Evolutionary conservation across 2,888 invertebrate genomes (phyloP), one percentile per base, ranked within the genome.

Genomic region (Hypselothyrea guttata): DNA sequence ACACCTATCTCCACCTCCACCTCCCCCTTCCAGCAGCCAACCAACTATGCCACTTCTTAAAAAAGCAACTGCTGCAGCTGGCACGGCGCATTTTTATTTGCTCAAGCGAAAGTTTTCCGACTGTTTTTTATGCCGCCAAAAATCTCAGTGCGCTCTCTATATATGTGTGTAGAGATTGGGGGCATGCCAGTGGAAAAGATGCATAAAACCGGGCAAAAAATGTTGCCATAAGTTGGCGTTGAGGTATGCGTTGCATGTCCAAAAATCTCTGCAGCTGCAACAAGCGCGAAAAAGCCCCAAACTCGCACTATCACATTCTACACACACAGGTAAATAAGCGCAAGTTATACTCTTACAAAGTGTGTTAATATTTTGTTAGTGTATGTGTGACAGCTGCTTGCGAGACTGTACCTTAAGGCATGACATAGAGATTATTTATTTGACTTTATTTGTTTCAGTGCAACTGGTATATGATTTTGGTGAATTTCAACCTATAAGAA

Each of bases 191-290:
- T 34, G 12, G 34, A 47, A 46, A 42, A 47, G 45, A 28, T 52
- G 74, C 74, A 69, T 73, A 69, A 69, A 70, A 69, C 28, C 13
- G 18, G 54, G 58, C 55, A 58, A 59, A 37, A 69, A 63, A 63
- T 69, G 61, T 63, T 34, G 51, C 58, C 70, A 73, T 69, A 69
- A 69, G 63, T 74, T 73, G 38, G 51, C 71, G 74, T 53, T 45
- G 74, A 73, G 69, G 18, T 55, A 56, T 69, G 70, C 56, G 54
- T 57, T 42, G 47, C 68, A 54, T 65, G 82, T 64, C 77, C 73
- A 76, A 70, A 77, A 77, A 77, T 77, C 77, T 71, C 61, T 52
- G 66, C 81, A 62, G 56, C 46, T 63, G 62, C 54, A 48, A 59
- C 42, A 53, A 56, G 52, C 55, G 35, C 40, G 52, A 41, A 57